Evolutionary conservation across 2,888 invertebrate genomes (phyloP), one percentile per base, ranked within the genome.

Genomic region (Apoda limacodes): DNA sequence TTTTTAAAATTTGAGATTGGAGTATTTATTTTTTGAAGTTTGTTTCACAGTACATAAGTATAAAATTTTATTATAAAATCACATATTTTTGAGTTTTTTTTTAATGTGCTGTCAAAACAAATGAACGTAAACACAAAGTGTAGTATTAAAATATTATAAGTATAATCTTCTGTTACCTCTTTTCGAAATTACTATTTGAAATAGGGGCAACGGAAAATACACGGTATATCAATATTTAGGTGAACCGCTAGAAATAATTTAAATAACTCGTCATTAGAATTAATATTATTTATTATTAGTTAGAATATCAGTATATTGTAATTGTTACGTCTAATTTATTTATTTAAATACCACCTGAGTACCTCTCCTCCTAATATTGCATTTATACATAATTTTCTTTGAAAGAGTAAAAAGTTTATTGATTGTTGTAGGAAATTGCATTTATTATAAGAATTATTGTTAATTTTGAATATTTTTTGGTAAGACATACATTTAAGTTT

Each of bases 221-320:
- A 60, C 66, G 62, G 63, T 69, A 59, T 60, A 61, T 58, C 63
- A 66, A 60, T 60, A 55, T 55, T 60, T 72, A 74, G 70, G 65
- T 68, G 68, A 72, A 70, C 72, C 75, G 76, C 67, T 78, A 78
- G 80, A 55, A 50, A 54, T 74, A 72, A 60, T 67, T 72, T 74
- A 68, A 71, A 70, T 78, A 74, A 78, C 80, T 80, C 76, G 80
- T 80, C 80, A 80, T 76, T 80, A 80, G 80, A 69, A 62, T 72
- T 78, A 78, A 67, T 70, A 6, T 17, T 6, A 17, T 17, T 17
- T 6, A 68, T 65, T 75, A 76, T 80, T 80, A 75, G 74, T 78
- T 74, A 54, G 5, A 75, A 74, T 58, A 56, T 71, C 67, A 69
- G 70, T 51, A 50, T 59, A 52, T 74, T 70, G 68, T 75, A 64